A percentile compares a stretch with the other conserved stretches of the same genome.
Evolutionary conservation across 2,888 invertebrate genomes (phyloP).

Genomic region (Ptychoptera albimana): DNA sequence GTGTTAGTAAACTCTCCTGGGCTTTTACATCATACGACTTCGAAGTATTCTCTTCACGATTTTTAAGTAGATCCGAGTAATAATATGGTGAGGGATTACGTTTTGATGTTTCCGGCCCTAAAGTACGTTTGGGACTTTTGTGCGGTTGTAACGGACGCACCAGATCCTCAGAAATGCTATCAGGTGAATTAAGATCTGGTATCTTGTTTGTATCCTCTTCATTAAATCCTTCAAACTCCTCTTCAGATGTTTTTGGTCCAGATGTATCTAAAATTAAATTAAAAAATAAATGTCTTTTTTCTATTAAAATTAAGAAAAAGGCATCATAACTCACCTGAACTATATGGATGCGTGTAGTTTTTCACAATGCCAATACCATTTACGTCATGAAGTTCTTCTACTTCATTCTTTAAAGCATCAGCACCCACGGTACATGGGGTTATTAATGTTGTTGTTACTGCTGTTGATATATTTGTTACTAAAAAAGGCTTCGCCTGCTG

Average conservation of each 20-base stretch:
- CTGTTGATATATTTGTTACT: too few species aligned
- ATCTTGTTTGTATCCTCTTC: constrained; percentile 23
- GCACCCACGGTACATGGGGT: too few species aligned
- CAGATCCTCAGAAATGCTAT: constrained; percentile 43
- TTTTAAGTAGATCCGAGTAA: constrained; percentile 59
- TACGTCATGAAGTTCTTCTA: too few species aligned
- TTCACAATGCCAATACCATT: too few species aligned
- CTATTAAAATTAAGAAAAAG: too few species aligned
- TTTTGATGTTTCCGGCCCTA: constrained; percentile 23
- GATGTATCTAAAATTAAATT: constrained; percentile 29
- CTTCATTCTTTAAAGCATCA: too few species aligned
- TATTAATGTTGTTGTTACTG: too few species aligned
- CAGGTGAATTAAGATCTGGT: constrained; percentile 49
- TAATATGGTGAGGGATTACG: constrained; percentile 71
- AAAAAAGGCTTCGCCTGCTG: too few species aligned
- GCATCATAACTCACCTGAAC: constrained; percentile 2
- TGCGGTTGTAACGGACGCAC: constrained; percentile 30
- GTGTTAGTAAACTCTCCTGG: not conserved
- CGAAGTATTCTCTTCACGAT: constrained; percentile 16
- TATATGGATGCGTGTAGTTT: not conserved
- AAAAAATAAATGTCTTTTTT: not conserved
- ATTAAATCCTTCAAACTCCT: constrained; percentile 33
- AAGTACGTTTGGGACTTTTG: constrained; percentile 26
- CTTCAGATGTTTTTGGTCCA: constrained; percentile 37
- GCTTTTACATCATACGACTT: not conserved